Evolutionary conservation across 2,113 vertebrate species (phyloP).

Genomic region (Indri indri): DNA sequence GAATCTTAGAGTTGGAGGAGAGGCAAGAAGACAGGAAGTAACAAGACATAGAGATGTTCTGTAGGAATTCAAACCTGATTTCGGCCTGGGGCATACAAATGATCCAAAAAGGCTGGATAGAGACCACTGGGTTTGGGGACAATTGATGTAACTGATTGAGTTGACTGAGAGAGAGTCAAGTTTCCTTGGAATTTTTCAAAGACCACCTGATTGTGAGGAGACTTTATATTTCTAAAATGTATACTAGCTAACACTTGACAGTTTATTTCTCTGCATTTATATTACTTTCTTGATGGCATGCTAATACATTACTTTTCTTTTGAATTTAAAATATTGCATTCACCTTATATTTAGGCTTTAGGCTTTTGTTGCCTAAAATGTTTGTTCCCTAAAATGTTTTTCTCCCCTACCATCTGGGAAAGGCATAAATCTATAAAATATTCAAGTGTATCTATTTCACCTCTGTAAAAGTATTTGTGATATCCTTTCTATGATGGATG

Average conservation of each 20-base stretch:
- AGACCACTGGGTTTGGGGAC: neutral
- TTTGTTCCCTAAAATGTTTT: constrained; percentile 8
- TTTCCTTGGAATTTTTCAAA: neutral
- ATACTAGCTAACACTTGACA: neutral
- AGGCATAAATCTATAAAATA: neutral
- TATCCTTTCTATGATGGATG: neutral
- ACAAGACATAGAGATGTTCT: neutral
- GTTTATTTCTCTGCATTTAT: constrained; percentile 47
- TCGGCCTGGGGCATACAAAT: neutral
- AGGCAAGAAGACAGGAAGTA: neutral
- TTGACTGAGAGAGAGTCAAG: neutral
- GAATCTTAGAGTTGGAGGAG: neutral
- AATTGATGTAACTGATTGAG: neutral
- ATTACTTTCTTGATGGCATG: constrained; percentile 21
- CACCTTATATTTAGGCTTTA: neutral
- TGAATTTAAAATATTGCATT: neutral
- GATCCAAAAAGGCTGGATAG: neutral
- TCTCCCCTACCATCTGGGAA: neutral
- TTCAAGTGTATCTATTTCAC: neutral
- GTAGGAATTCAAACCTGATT: neutral
- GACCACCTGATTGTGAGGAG: neutral
- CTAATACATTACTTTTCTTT: constrained; percentile 45
- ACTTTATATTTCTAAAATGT: constrained; percentile 11
- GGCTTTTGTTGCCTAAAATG: constrained; percentile 1
- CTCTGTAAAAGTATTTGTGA: neutral